phyloP scores from a whole-genome alignment of 2,797 vertebrate species.

The Sparidentex hasta region DNA sequence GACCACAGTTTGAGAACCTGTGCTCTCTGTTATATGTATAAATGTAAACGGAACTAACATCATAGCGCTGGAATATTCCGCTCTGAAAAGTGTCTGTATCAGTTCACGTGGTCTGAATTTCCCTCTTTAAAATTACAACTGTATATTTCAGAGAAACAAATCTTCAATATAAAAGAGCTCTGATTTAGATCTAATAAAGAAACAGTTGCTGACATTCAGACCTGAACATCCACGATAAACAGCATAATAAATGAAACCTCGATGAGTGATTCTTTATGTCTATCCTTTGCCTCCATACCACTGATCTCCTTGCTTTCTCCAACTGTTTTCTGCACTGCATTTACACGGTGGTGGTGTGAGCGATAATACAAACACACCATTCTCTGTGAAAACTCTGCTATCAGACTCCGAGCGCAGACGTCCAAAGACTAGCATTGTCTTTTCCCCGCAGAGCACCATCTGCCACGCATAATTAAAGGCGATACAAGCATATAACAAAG shows the following conservation, averaged over 20 bases:
- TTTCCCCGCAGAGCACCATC: slow-evolving; percentile 49
- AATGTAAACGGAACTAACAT: neutral
- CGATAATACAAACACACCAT: slow-evolving; percentile 9
- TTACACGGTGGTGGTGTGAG: neutral
- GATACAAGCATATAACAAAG: slow-evolving; percentile 22
- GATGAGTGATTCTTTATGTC: neutral
- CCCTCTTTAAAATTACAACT: neutral
- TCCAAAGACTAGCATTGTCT: slow-evolving; percentile 6
- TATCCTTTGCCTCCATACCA: neutral
- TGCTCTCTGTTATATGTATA: neutral
- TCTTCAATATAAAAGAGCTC: too few relatives aligned
- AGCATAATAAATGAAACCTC: neutral
- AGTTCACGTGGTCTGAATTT: neutral
- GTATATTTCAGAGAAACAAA: neutral
- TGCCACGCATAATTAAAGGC: slow-evolving; percentile 40
- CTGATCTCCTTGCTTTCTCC: neutral
- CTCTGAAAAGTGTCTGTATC: neutral
- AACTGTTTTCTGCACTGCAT: neutral
- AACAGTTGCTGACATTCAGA: neutral
- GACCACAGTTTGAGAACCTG: too few relatives aligned
- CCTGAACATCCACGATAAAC: neutral
- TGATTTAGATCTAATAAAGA: neutral
- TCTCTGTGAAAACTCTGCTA: neutral
- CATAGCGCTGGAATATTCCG: rapidly evolving
- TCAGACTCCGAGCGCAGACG: slow-evolving; percentile 27